Base-by-base conservation (phyloP, 2,888 invertebrate genomes). In the Elmis aenea region DNA sequence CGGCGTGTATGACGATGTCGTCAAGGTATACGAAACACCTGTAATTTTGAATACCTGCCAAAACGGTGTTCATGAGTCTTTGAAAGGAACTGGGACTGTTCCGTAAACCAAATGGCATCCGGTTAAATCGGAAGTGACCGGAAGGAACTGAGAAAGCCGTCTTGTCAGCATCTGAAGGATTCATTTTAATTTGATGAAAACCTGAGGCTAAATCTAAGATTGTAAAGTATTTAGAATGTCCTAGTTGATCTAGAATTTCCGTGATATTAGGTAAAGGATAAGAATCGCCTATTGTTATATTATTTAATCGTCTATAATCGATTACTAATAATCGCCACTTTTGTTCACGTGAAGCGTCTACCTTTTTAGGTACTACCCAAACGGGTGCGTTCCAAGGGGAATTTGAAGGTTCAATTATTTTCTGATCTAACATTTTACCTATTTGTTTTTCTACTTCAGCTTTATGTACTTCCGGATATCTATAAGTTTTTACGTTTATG, bases 261-360 rank as follows among this genome's bases (percentile, higher is more conserved):
- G 26, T 26, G 4, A 54, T 48, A 14, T 46, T 48, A 5, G 52
- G 51, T 4, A 55, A 26, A 2, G 51, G 50, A n/a, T n/a, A n/a
- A n/a, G n/a, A n/a, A n/a, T n/a, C n/a, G n/a, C n/a, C n/a, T n/a
- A n/a, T n/a, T n/a, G n/a, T n/a, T n/a, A n/a, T n/a, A n/a, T n/a
- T n/a, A n/a, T n/a, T n/a, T n/a, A n/a, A n/a, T n/a, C n/a, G n/a
- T n/a, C n/a, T n/a, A n/a, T 58, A 64, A 33, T 66, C 62, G 1
- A 61, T 52, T 4, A 66, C 64, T 12, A 65, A n/a, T n/a, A n/a
- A 41, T 14, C 61, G 39, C 52, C 49, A 59, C 46, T 52, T 47
- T 9, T 35, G 33, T 37, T 53, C 46, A 9, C 56, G 53, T 2
- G 48, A 36, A 3, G 53, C 32, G 35, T 61, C 59, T 4, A 10